phyloP scores from a whole-genome alignment of 1,140 invertebrate genomes.

The Apis cerana region DNA sequence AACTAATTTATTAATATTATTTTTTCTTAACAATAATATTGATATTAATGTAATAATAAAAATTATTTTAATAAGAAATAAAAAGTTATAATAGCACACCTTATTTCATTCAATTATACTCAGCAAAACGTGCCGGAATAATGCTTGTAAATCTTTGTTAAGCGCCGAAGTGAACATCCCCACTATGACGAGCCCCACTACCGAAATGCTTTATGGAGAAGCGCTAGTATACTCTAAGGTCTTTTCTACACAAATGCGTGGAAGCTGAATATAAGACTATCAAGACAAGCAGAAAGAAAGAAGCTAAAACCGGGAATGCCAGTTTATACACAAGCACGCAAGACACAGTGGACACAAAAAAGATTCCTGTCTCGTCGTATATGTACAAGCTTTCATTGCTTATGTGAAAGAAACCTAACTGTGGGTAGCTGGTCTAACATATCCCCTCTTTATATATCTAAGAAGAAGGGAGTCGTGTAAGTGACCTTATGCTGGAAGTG shows the following conservation, averaged over 20 bases:
- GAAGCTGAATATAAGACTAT: neutral
- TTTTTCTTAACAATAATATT: too few species aligned
- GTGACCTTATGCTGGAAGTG: slow-evolving; percentile 24
- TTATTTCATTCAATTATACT: neutral
- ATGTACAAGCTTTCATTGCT: neutral
- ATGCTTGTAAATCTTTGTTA: neutral
- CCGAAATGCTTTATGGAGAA: neutral
- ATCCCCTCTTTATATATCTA: neutral
- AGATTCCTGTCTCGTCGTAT: neutral
- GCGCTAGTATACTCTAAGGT: neutral
- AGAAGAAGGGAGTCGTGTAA: slow-evolving; percentile 22
- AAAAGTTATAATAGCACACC: neutral
- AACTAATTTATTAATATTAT: too few species aligned
- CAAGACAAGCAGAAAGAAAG: neutral
- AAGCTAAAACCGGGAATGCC: slow-evolving; percentile 11
- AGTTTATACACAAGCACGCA: slow-evolving; percentile 9
- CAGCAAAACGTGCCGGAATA: neutral
- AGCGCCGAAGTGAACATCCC: neutral
- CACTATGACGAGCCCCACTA: neutral
- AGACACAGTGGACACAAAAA: slow-evolving; percentile 2
- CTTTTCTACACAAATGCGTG: neutral
- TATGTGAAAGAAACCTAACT: slow-evolving; percentile 10
- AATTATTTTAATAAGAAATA: neutral
- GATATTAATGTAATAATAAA: neutral
- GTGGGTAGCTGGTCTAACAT: neutral